Percentiles rank a stretch among this genome's conserved stretches.
These are phyloP conservation scores for Yponomeuta evonymella DNA, from an alignment of 2,888 invertebrate genomes.

Conservation along the genomic window DNA sequence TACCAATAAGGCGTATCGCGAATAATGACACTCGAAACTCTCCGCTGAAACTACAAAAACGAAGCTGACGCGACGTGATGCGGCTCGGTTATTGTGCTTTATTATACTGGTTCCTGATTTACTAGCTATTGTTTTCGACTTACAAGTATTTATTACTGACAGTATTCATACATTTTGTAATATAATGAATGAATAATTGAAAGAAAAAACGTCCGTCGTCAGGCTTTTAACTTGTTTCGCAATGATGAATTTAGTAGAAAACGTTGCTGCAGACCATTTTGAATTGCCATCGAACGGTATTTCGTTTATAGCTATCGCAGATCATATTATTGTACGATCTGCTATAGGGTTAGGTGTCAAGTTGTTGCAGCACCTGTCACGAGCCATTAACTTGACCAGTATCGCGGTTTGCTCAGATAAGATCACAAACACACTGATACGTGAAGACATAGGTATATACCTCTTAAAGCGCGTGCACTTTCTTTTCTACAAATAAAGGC, in stretches of 20 bases:
- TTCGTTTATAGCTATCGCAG: too few relatives aligned
- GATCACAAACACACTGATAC: background rate
- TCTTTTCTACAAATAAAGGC: background rate
- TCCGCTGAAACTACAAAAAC: constrained; percentile 2
- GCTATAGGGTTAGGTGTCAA: constrained; percentile 20
- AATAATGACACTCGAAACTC: constrained; percentile 29
- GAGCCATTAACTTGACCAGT: constrained; percentile 20
- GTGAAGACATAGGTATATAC: background rate
- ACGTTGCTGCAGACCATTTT: background rate
- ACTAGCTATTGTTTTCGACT: constrained; percentile 8
- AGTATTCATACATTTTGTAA: background rate
- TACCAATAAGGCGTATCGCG: constrained; percentile 40
- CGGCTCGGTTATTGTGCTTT: background rate
- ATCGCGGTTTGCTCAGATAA: background rate
- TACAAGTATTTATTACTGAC: constrained; percentile 5
- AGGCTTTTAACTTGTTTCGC: background rate
- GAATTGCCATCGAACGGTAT: background rate
- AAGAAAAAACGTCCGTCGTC: background rate
- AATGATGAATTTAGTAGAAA: constrained; percentile 8
- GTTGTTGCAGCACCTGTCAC: constrained; percentile 26
- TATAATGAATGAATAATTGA: constrained; percentile 8
- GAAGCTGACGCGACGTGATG: constrained; percentile 7
- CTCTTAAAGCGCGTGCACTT: background rate
- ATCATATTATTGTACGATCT: background rate
- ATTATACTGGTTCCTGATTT: background rate